These are phyloP conservation scores for Rhinoderma darwinii DNA, from an alignment of 2,113 vertebrate species.

Conservation along the genomic window DNA sequence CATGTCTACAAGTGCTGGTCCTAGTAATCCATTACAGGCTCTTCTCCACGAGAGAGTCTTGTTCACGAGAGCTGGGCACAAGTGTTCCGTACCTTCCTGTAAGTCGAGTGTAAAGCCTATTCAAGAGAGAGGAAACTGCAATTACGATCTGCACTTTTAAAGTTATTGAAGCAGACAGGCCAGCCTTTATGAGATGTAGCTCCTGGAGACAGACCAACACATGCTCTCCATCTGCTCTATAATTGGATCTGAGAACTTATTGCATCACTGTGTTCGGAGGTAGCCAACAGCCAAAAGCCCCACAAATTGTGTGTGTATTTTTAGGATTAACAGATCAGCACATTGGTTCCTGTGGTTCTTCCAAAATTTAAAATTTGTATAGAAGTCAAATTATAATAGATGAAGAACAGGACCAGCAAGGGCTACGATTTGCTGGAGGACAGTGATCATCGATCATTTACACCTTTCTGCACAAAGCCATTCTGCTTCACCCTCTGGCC, in stretches of 20 bases:
- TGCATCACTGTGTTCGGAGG: slow-evolving; percentile 20
- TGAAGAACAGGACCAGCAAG: slow-evolving; percentile 2
- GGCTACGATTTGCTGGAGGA: slow-evolving; percentile 25
- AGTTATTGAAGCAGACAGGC: slow-evolving; percentile 47
- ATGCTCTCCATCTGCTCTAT: slow-evolving; percentile 32
- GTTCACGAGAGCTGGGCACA: neutral
- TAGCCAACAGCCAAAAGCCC: slow-evolving; percentile 43
- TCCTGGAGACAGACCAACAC: slow-evolving; percentile 2
- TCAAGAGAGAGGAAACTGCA: slow-evolving; percentile 11
- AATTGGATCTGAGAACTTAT: slow-evolving; percentile 33
- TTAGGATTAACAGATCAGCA: slow-evolving; percentile 52
- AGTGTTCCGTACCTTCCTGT: slow-evolving; percentile 44
- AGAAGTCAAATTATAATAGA: slow-evolving; percentile 47
- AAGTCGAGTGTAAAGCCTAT: slow-evolving; percentile 35
- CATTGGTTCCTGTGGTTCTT: slow-evolving; percentile 45
- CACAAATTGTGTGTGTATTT: slow-evolving; percentile 33
- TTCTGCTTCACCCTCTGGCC: neutral
- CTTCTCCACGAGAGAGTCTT: neutral
- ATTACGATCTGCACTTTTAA: slow-evolving; percentile 41
- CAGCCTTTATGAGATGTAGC: slow-evolving; percentile 55
- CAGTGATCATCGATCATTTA: slow-evolving; percentile 30
- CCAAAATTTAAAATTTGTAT: slow-evolving; percentile 34
- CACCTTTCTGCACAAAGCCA: slow-evolving; percentile 29
- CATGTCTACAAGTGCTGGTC: neutral
- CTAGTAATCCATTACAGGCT: neutral